Conservation (phyloP, 2,888 invertebrate species). For the Nomada hirtipes region DNA sequence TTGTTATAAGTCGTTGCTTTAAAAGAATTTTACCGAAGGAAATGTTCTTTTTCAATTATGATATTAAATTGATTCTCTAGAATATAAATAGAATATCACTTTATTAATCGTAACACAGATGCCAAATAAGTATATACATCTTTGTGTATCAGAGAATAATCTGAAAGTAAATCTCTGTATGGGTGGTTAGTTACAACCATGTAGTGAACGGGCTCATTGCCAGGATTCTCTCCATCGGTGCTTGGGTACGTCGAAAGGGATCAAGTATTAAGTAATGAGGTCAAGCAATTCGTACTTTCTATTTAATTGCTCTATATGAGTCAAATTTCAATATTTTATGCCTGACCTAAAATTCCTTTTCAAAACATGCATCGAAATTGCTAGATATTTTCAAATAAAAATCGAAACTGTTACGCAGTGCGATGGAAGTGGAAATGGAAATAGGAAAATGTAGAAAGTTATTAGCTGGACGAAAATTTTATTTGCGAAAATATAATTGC, state of each 20-base stretch:
- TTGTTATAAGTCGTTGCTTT: background rate
- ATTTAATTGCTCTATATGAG: constrained; percentile 30
- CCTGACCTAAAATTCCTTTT: background rate
- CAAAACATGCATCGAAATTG: background rate
- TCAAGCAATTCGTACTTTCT: constrained; percentile 37
- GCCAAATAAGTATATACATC: constrained; percentile 13
- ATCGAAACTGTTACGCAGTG: background rate
- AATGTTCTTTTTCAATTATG: background rate
- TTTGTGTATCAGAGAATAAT: constrained; percentile 35
- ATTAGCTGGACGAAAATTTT: background rate
- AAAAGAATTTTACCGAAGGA: background rate
- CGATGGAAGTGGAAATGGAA: too few species aligned
- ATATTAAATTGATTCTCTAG: constrained; percentile 3
- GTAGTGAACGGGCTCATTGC: constrained; percentile 44
- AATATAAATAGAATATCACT: background rate
- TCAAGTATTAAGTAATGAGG: constrained; percentile 62
- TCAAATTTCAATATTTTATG: background rate
- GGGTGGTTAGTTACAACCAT: constrained; percentile 43
- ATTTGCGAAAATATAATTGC: background rate
- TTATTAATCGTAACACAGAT: constrained; percentile 10
- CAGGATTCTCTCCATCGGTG: constrained; percentile 47
- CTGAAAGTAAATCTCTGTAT: constrained; percentile 29
- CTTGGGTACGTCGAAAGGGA: constrained; percentile 59
- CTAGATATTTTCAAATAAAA: background rate
- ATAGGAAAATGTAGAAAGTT: background rate